Evolutionary conservation across 2,888 invertebrate genomes (phyloP), one percentile per base, ranked within the genome.

Genomic region (Agrochola macilenta): DNA sequence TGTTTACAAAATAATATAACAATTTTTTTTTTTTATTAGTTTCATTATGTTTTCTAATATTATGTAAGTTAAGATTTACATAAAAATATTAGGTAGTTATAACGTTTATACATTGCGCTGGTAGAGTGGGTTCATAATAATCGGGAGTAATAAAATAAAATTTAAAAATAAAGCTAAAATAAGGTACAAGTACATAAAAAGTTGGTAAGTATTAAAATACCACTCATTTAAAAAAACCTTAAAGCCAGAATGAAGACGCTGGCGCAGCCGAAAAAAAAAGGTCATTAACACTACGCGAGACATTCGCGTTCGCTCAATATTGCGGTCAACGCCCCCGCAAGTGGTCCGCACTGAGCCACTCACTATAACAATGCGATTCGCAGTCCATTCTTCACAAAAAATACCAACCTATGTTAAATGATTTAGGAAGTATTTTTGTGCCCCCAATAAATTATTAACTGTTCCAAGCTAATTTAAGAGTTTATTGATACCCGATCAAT

Each of bases 271-370:
- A 88, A 95, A 96, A 96, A 43, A 95, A 95, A 96, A 95, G 96
- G 96, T 96, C 96, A 96, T 95, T 96, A 96, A 96, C 96, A 95
- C 95, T 94, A 93, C 94, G 94, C 93, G 95, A 96, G 96, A 96
- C 96, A 96, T 96, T 96, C 95, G 96, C 96, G 96, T 94, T 94
- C 93, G 94, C 93, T 96, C 95, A 95, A 95, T 95, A 95, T 95
- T 95, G 93, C 95, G 96, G 96, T 96, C 96, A 94, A 94, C 94
- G 96, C 94, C 95, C 96, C 93, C 93, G 90, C 93, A 92, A 93
- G 90, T 94, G 92, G 92, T 92, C 93, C 91, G 92, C 84, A 90
- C 89, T 82, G 87, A 90, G 86, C 85, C 82, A 80, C 85, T 86
- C 85, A 80, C 85, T 86, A 87, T 86, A 88, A 88, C 88, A 85